Base-by-base conservation (phyloP, 2,113 vertebrate genomes). In the Gopherus flavomarginatus region DNA sequence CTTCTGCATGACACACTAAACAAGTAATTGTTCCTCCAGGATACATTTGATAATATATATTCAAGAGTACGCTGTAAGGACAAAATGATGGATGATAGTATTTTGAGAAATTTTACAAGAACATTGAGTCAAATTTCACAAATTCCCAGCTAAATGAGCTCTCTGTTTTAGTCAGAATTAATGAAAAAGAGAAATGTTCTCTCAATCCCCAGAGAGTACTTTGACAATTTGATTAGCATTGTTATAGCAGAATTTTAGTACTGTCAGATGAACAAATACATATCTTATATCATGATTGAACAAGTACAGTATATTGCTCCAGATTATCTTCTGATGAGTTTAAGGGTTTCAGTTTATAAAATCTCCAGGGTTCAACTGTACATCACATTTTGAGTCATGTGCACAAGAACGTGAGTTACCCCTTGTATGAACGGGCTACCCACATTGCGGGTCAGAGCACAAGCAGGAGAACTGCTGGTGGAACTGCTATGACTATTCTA, bases 101-200 rank as follows among this genome's bases (percentile, higher is more conserved):
- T 85, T 95, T 93, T 90, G 94, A 95, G 89, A 95, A 94, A 93
- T 90, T 97, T 96, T 96, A 81, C 89, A 92, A 49, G 95, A 96
- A 94, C 87, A 87, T 59, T 38, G 53, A 94, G 95, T 95, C 96
- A 94, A 94, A 97, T 97, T 97, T 86, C 97, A 96, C 62, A 90
- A 97, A 88, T 35, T 88, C 77, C 1, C 57, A 83, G 65, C 95
- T 85, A 96, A 96, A 95, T 88, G 90, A 95, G 92, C 95, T 81
- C 93, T 94, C 89, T 87, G 89, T 29, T 49, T 85, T 86, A 95
- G 95, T 96, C 96, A 97, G 83, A 98, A 97, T 97, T 97, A 97
- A 83, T 54, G 94, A 95, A 96, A 96, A 97, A 97, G 88, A 97
- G 92, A 91, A 97, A 89, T 14, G 24, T 90, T 97, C 97, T 97